Percentiles rank a stretch among this genome's conserved stretches.
These are phyloP conservation scores for Scelioninae gen. 2 DNA, from an alignment of 2,888 invertebrate genomes.

Conservation along the genomic window DNA sequence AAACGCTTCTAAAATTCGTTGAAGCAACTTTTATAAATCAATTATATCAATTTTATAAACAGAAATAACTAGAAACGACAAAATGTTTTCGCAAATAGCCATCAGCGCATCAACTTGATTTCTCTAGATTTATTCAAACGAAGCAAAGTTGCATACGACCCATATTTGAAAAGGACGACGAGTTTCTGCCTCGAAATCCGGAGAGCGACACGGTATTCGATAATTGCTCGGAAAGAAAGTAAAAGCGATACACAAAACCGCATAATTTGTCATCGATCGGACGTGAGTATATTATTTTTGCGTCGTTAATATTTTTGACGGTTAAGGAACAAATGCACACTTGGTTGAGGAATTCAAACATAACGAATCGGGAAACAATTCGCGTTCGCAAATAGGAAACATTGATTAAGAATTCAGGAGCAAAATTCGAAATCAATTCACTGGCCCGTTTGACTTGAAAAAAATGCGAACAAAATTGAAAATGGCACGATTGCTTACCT, in stretches of 20 bases:
- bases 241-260: not conserved
- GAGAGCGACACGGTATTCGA: not conserved
- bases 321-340: too few species aligned
- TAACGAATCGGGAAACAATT: too few species aligned
- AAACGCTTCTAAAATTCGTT: too few species aligned
- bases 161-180: conserved; percentile 22
- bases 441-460: too few species aligned
- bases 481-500: too few species aligned
- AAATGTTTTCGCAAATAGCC: conserved; percentile 9
- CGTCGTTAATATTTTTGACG: too few species aligned
- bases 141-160: conserved; percentile 13
- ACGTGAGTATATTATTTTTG: not conserved
- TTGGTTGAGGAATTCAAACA: too few species aligned
- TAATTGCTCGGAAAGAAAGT: not conserved
- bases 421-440: too few species aligned
- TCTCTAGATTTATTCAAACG: conserved; percentile 11
- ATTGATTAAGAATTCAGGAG: too few species aligned
- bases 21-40: too few species aligned
- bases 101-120: not conserved
- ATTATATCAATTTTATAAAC: not conserved
- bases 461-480: too few species aligned
- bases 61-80: not conserved
- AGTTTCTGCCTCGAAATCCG: conserved; percentile 11
- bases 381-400: too few species aligned
- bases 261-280: not conserved